Evolutionary conservation across 2,113 vertebrate genomes (phyloP).

Genomic region (Chaetorhynchus papuensis): DNA sequence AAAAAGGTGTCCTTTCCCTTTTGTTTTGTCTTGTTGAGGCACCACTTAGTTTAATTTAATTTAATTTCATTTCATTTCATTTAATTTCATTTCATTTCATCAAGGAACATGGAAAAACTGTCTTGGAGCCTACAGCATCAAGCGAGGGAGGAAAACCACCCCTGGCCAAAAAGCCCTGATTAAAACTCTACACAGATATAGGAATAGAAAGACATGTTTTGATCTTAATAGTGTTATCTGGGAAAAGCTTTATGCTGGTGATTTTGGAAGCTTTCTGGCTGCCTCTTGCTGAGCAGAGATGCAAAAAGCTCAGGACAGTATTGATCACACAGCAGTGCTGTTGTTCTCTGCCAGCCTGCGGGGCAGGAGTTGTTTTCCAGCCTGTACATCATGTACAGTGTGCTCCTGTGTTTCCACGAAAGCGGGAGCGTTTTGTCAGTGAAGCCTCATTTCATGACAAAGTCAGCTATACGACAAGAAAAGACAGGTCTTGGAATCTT

Average conservation of each 20-base stretch:
- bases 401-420: background rate
- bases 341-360: background rate
- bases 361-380: background rate
- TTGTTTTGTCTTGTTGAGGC: background rate
- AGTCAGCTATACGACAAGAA: background rate
- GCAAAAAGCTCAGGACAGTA: background rate
- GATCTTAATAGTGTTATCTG: background rate
- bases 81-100: background rate
- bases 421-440: background rate
- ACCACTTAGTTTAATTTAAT: background rate
- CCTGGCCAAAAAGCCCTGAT: background rate
- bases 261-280: background rate
- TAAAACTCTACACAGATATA: background rate
- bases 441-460: background rate
- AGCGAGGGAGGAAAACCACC: background rate
- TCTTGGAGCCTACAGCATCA: background rate
- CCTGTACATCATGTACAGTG: background rate
- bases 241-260: background rate
- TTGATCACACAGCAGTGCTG: background rate
- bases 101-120: background rate
- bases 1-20: background rate
- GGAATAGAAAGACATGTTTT: background rate
- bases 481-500: accelerated
- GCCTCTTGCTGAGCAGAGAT: background rate
- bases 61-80: background rate